phyloP scores from a whole-genome alignment of 2,888 invertebrate genomes.

The Bibio marci region DNA sequence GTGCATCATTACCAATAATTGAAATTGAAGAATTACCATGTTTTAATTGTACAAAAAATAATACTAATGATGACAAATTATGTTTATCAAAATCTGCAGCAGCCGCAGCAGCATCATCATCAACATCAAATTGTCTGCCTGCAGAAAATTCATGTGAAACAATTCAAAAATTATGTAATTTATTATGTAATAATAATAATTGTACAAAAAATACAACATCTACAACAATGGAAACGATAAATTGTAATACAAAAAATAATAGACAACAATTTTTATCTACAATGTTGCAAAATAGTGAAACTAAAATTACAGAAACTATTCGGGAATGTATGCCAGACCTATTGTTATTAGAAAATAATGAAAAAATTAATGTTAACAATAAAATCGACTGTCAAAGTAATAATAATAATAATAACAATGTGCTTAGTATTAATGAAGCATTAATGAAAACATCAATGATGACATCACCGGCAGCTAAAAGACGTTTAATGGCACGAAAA shows the following conservation, averaged over 20 bases:
- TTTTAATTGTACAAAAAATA: constrained; percentile 15
- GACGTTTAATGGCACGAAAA: constrained; percentile 36
- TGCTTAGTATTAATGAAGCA: constrained; percentile 35
- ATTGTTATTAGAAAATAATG: too few species aligned
- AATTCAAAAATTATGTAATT: not conserved
- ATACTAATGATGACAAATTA: not conserved
- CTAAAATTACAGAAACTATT: too few species aligned
- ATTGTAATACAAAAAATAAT: not conserved
- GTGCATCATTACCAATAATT: too few species aligned
- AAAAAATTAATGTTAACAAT: not conserved
- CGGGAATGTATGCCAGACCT: too few species aligned
- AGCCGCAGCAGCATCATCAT: not conserved
- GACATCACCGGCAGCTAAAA: constrained; percentile 37
- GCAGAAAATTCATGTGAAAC: too few species aligned
- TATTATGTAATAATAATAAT: not conserved
- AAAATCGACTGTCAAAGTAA: not conserved
- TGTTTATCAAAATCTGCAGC: not conserved
- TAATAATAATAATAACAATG: not conserved
- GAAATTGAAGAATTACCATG: constrained; percentile 15
- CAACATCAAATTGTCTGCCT: too few species aligned
- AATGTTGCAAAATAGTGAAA: constrained; percentile 3
- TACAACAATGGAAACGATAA: not conserved
- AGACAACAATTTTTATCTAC: constrained; percentile 4
- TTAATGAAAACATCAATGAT: constrained; percentile 37
- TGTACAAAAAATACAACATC: not conserved